Percentiles rank a stretch among this genome's conserved stretches.
phyloP scores from a whole-genome alignment of 2,113 vertebrate species.

The Rhinolophus sinicus region DNA sequence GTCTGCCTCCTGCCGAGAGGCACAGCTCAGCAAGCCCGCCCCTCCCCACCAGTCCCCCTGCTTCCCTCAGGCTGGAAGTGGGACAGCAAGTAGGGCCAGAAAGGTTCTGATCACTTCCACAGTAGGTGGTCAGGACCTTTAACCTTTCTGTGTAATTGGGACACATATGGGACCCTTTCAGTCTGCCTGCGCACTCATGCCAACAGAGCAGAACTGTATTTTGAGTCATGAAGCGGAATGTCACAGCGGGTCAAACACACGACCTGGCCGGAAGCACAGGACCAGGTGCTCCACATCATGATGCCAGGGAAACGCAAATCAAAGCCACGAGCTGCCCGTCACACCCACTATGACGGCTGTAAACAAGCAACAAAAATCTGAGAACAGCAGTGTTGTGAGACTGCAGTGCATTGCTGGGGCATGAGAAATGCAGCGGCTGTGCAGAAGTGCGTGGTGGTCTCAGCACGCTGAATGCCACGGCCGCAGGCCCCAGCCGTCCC shows the following conservation, averaged over 20 bases:
- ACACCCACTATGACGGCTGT: too few relatives aligned
- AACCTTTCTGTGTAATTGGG: background rate
- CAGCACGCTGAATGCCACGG: too few relatives aligned
- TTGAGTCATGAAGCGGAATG: background rate
- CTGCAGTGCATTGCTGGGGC: too few relatives aligned
- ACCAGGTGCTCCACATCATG: background rate
- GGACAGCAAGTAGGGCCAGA: too few relatives aligned
- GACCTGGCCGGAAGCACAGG: background rate
- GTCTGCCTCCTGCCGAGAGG: background rate
- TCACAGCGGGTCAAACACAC: background rate
- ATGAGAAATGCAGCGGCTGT: too few relatives aligned
- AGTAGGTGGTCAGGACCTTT: too few relatives aligned
- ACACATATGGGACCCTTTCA: background rate
- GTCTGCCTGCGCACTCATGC: rapidly evolving
- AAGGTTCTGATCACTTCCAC: background rate
- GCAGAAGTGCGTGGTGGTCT: too few relatives aligned
- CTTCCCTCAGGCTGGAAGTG: too few relatives aligned
- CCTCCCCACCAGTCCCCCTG: too few relatives aligned
- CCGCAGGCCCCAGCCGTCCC: too few relatives aligned
- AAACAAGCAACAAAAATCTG: background rate
- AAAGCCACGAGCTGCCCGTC: background rate
- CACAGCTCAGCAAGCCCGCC: too few relatives aligned
- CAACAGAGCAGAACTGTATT: background rate
- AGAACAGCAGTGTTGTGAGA: background rate
- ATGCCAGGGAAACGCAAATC: background rate